These are phyloP conservation scores for Cololabis saira DNA, from an alignment of 2,113 vertebrate species.

Conservation along the genomic window DNA sequence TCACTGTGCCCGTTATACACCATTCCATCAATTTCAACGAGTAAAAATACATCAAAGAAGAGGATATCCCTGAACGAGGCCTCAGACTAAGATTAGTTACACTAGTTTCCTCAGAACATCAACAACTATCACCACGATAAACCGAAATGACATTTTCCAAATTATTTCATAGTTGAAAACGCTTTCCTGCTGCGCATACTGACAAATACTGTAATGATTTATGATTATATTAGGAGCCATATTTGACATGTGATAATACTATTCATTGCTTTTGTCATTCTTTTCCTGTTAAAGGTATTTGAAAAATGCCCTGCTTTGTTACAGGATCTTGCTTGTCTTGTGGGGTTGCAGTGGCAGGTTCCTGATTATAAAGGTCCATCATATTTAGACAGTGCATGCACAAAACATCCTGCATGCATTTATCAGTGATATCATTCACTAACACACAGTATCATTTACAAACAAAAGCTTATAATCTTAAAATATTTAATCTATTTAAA, in stretches of 20 bases:
- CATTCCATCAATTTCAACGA: constrained; percentile 17
- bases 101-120: constrained; percentile 33
- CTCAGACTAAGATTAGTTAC: constrained; percentile 43
- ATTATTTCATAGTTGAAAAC: constrained; percentile 57
- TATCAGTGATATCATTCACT: not conserved
- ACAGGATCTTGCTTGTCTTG: not conserved
- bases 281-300: constrained; percentile 34
- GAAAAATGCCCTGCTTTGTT: constrained; percentile 31
- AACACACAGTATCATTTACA: not conserved
- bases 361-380: not conserved
- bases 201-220: constrained; percentile 61
- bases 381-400: not conserved
- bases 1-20: constrained; percentile 9
- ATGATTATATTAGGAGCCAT: constrained; percentile 68
- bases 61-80: constrained; percentile 35
- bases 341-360: not conserved
- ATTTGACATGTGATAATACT: constrained; percentile 49
- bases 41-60: constrained; percentile 29
- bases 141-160: constrained; percentile 62
- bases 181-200: constrained; percentile 38
- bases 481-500: constrained; percentile 7
- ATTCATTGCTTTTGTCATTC: constrained; percentile 42
- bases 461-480: constrained; percentile 11
- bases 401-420: not conserved
- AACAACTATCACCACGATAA: constrained; percentile 50